These are phyloP conservation scores for Aelia acuminata DNA, from an alignment of 2,888 invertebrate species.

Conservation along the genomic window DNA sequence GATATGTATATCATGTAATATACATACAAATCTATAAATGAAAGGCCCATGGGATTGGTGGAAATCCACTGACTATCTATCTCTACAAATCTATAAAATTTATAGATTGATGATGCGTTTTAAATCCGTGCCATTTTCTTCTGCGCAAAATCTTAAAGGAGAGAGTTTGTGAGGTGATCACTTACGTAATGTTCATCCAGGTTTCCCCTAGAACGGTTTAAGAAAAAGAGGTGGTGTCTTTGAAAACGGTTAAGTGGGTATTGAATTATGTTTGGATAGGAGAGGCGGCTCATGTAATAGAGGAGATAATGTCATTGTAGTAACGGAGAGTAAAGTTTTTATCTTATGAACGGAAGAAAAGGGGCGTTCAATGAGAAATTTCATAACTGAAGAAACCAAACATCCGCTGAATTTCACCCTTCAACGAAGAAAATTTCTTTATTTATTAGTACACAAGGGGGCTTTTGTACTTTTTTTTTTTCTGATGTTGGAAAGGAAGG, in stretches of 20 bases:
- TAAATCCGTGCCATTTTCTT: neutral
- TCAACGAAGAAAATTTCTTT: slow-evolving; percentile 47
- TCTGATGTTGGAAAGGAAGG: neutral
- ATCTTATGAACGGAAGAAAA: slow-evolving; percentile 39
- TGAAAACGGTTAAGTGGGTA: slow-evolving; percentile 50
- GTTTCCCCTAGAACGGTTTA: slow-evolving; percentile 15
- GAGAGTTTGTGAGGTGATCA: neutral
- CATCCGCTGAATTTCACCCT: slow-evolving; percentile 49
- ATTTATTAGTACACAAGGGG: slow-evolving; percentile 31
- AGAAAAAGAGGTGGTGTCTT: slow-evolving; percentile 19
- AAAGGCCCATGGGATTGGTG: no score
- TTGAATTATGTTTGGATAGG: slow-evolving; percentile 49
- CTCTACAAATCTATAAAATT: no score
- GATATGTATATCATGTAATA: no score
- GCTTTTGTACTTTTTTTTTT: neutral
- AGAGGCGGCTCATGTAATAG: neutral
- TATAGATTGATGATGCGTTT: neutral
- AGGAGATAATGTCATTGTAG: slow-evolving; percentile 54
- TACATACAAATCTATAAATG: no score
- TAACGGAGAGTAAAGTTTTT: slow-evolving; percentile 53
- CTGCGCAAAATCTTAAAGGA: slow-evolving; percentile 12
- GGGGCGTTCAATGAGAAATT: slow-evolving; percentile 20
- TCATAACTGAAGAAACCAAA: slow-evolving; percentile 40
- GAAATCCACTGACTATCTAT: no score
- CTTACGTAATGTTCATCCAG: slow-evolving; percentile 29